Evolutionary conservation across 2,888 invertebrate genomes (phyloP), one percentile per base, ranked within the genome.

Genomic region (Pristionchus fissidentatus): DNA sequence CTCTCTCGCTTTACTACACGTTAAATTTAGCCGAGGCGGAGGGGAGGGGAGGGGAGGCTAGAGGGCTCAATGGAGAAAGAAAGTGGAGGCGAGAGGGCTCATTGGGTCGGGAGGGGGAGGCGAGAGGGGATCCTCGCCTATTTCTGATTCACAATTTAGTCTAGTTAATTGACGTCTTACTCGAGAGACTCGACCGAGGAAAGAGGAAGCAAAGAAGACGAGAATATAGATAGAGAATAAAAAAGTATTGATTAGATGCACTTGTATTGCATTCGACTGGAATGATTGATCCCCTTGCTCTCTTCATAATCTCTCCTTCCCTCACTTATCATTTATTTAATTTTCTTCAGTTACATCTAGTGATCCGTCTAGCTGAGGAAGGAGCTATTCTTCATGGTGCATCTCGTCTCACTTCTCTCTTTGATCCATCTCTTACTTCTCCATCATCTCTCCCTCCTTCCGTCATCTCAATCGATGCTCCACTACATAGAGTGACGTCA

Each of bases 311-410:
- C 43, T 22, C 75, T 41, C n/a, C 43, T n/a, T n/a, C 22, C 55
- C 55, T 55, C 55, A 13, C 22, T 22, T 4, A 22, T n/a, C 55
- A 55, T 15, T 46, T 15, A 15, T 46, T 10, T 46, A 15, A 46
- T 15, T 46, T 15, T 29, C 26, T 79, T 60, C 87, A 92, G 91
- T 88, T 92, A 57, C 91, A 92, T 85, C 86, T 88, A 83, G 90
- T 90, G 55, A 84, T 92, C 73, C 88, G 89, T 26, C 85, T 90
- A 83, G 91, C 90, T 10, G 90, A 91, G 77, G 86, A 86, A 70
- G 87, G 88, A 77, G 89, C 89, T 75, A 77, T 80, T 49, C 77
- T 43, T 38, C 85, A 84, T 77, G 85, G 84, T 79, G 86, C 80
- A 57, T 77, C 62, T 32, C 22, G 55, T 78, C 52, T n/a, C 29